Evolutionary conservation across 1,140 invertebrate species (phyloP).

Genomic region (Ceratoteleas bidentatus): DNA sequence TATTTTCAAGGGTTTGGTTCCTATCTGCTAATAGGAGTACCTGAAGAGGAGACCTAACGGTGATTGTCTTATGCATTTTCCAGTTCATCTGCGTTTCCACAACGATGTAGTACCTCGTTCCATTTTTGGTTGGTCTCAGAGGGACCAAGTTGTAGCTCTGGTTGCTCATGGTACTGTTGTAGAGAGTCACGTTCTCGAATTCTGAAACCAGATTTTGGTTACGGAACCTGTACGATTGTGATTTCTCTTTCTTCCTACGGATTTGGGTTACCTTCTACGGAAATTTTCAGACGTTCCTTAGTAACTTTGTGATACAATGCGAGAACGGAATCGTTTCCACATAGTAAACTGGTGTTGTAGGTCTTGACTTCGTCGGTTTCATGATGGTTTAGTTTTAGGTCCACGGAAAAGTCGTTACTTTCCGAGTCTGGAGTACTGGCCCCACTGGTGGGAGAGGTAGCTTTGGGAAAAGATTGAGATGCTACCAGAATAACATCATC

Average conservation of each 20-base stretch:
- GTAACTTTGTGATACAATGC: constrained; percentile 83
- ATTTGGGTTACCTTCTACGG: constrained; percentile 76
- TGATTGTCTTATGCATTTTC: constrained; percentile 84
- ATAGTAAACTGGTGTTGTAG: constrained; percentile 54
- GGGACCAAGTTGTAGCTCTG: constrained; percentile 87
- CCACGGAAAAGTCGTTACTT: constrained; percentile 14
- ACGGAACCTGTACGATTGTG: neutral
- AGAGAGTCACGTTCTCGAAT: constrained; percentile 86
- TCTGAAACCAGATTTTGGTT: constrained; percentile 77
- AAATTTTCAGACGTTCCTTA: constrained; percentile 84
- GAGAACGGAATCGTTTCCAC: constrained; percentile 80
- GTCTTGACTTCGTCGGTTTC: constrained; percentile 41
- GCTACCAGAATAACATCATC: constrained; percentile 67
- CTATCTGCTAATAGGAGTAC: constrained; percentile 64
- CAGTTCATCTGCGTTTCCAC: constrained; percentile 84
- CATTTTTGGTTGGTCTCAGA: constrained; percentile 85
- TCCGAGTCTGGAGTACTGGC: constrained; percentile 74
- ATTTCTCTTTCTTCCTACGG: neutral
- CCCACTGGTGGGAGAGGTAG: constrained; percentile 67
- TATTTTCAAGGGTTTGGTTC: too few relatives aligned
- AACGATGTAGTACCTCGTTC: constrained; percentile 86
- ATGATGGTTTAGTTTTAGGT: constrained; percentile 54
- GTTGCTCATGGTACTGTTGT: constrained; percentile 86
- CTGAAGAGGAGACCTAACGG: constrained; percentile 88
- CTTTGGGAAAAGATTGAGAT: constrained; percentile 68